phyloP scores from a whole-genome alignment of 2,888 invertebrate species.

The Alcis repandata region DNA sequence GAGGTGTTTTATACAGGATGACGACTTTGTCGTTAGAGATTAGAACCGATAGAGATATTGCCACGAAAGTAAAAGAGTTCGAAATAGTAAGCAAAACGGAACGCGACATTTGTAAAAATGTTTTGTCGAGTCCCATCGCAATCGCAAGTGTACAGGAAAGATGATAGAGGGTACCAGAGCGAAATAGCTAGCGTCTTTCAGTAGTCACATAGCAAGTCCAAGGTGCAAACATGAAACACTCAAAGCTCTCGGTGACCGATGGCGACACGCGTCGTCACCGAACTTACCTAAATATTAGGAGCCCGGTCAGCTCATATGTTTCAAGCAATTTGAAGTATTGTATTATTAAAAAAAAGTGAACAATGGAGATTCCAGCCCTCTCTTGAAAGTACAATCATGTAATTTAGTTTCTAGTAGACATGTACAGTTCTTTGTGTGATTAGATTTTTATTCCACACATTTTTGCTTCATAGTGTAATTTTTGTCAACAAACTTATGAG shows the following conservation, averaged over 20 bases:
- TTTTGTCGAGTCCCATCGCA: conserved; percentile 81
- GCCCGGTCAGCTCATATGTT: conserved; percentile 52
- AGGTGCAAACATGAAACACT: conserved; percentile 88
- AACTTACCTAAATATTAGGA: conserved; percentile 75
- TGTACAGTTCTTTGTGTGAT: background rate
- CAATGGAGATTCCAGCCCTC: background rate
- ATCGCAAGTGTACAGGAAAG: conserved; percentile 85
- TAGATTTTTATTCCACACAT: background rate
- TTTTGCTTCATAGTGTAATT: background rate
- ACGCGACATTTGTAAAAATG: conserved; percentile 58
- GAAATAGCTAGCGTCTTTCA: conserved; percentile 85
- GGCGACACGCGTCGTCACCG: conserved; percentile 73
- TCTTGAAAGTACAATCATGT: background rate
- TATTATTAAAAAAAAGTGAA: background rate
- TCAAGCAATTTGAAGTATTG: background rate
- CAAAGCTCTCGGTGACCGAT: conserved; percentile 86
- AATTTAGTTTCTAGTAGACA: background rate
- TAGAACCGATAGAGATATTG: conserved; percentile 2
- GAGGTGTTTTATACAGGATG: conserved; percentile 27
- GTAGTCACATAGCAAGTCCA: conserved; percentile 87
- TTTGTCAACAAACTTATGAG: conserved; percentile 46
- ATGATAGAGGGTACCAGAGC: conserved; percentile 86
- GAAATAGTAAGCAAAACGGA: conserved; percentile 61
- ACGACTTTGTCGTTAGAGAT: conserved; percentile 3
- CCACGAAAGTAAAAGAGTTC: conserved; percentile 39